Evolutionary conservation across 2,797 vertebrate genomes (phyloP).

Genomic region (Hypotaenidia okinawae): DNA sequence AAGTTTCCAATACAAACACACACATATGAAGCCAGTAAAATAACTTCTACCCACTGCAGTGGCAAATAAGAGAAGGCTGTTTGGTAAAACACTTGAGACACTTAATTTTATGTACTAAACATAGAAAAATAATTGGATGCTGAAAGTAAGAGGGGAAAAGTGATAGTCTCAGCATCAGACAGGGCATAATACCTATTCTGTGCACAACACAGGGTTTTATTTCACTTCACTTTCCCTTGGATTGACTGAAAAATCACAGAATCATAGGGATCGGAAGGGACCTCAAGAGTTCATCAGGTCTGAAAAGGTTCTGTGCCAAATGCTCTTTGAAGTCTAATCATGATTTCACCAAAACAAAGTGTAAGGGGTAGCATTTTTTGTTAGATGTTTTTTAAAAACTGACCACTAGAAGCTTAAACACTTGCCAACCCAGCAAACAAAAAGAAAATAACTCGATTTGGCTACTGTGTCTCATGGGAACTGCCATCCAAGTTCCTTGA

Average conservation of each 20-base stretch:
- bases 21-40: background rate
- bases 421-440: background rate
- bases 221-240: background rate
- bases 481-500: background rate
- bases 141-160: background rate
- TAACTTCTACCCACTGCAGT: background rate
- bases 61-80: background rate
- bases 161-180: background rate
- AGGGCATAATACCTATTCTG: background rate
- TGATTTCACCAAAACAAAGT: background rate
- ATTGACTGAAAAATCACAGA: background rate
- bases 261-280: no score
- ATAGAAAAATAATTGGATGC: background rate
- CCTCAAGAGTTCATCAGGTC: no score
- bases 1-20: background rate
- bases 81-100: background rate
- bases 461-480: background rate
- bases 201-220: background rate
- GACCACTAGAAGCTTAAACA: background rate
- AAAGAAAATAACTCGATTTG: background rate
- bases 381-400: constrained; percentile 7
- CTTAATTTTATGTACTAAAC: background rate
- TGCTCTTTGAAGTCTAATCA: background rate
- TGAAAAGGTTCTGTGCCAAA: background rate
- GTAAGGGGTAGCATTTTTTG: background rate